These are phyloP conservation scores for Neocloeon triangulifer DNA, from an alignment of 1,140 invertebrate genomes.

Conservation along the genomic window DNA sequence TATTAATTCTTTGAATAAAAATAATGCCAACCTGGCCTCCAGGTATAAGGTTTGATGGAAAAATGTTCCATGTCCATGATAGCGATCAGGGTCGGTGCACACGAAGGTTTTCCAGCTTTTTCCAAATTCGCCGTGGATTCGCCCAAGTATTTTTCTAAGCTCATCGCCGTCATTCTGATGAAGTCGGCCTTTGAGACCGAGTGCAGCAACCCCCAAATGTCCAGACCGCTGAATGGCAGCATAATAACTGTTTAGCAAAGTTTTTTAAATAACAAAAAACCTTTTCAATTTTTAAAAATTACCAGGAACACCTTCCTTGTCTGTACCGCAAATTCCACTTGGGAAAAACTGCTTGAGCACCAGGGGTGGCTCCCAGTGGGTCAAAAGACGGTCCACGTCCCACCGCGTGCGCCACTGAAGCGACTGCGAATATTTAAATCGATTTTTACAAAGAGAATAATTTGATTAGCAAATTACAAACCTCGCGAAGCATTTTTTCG, in stretches of 20 bases:
- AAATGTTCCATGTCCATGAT: conserved; percentile 75
- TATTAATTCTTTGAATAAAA: not conserved
- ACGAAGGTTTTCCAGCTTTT: conserved; percentile 22
- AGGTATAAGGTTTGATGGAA: conserved; percentile 55
- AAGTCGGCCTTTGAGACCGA: conserved; percentile 46
- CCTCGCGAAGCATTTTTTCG: conserved; percentile 66
- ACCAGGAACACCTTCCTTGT: conserved; percentile 69
- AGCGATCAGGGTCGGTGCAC: conserved; percentile 35
- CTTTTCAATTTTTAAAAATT: conserved; percentile 5
- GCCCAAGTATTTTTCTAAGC: conserved; percentile 22
- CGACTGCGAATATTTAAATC: conserved; percentile 26
- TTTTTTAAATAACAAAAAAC: conserved; percentile 5
- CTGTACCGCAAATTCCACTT: conserved; percentile 48
- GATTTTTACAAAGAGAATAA: too few relatives aligned
- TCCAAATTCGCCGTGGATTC: conserved; percentile 31
- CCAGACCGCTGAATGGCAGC: conserved; percentile 45
- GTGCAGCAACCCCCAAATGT: conserved; percentile 59
- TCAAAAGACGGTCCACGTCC: conserved; percentile 41
- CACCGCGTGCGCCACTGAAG: conserved; percentile 53
- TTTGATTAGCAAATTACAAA: conserved; percentile 23
- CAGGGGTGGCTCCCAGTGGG: conserved; percentile 44
- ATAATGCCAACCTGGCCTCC: conserved; percentile 45
- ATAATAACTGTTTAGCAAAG: conserved; percentile 19
- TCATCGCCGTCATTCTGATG: conserved; percentile 35
- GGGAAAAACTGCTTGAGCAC: conserved; percentile 47